A percentile compares a stretch with the other conserved stretches of the same genome.
These are phyloP conservation scores for Melikaiella ostensackeni DNA, from an alignment of 2,888 invertebrate genomes.

Conservation along the genomic window DNA sequence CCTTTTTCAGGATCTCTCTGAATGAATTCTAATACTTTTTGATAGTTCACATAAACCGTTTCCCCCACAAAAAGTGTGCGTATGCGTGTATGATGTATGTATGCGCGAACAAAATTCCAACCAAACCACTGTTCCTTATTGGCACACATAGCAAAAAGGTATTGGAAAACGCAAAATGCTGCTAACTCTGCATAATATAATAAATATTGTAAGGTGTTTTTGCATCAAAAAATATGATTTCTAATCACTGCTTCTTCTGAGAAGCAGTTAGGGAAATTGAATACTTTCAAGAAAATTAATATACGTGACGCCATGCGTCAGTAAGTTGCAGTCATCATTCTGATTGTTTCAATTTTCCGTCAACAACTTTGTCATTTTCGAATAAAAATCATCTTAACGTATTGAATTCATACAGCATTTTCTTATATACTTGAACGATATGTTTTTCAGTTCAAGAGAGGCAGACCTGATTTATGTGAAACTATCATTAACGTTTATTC, in stretches of 20 bases:
- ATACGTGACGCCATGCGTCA: not conserved
- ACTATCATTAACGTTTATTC: not conserved
- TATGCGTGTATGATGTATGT: constrained; percentile 47
- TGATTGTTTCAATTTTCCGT: not conserved
- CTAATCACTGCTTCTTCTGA: not conserved
- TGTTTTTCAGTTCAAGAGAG: not conserved
- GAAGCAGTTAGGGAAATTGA: not conserved
- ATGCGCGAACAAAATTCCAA: constrained; percentile 39
- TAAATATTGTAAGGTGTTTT: not conserved
- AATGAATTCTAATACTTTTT: constrained; percentile 7
- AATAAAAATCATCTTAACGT: not conserved
- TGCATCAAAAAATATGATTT: not conserved
- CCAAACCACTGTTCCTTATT: constrained; percentile 38
- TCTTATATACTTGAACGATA: not conserved
- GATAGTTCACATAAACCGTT: constrained; percentile 25
- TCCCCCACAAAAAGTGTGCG: constrained; percentile 46
- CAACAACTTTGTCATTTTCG: not conserved
- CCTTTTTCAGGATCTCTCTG: not conserved
- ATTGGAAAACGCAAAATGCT: not conserved
- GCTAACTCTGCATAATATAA: not conserved
- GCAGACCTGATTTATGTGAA: not conserved
- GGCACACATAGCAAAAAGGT: constrained; percentile 23
- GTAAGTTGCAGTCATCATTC: not conserved
- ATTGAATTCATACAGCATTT: not conserved
- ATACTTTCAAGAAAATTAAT: no score